Evolutionary conservation across 2,888 invertebrate species (phyloP), one percentile per base, ranked within the genome.

Genomic region (Achlya flavicornis): DNA sequence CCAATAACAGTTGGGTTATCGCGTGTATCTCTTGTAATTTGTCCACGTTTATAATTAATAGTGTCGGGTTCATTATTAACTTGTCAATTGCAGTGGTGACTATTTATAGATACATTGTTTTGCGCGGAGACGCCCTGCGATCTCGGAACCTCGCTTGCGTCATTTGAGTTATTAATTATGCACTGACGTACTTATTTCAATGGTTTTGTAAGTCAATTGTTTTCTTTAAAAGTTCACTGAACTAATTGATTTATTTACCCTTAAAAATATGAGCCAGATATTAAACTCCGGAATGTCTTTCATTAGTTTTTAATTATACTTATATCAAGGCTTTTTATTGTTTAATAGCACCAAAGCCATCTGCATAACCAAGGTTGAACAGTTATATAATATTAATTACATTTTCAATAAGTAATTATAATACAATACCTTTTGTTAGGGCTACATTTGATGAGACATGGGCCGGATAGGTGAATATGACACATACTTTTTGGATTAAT

Each of bases 21-120:
- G 77, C 76, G 73, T 75, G 74, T 67, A 10, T 26, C n/a, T 33
- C n/a, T 19, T 67, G 67, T 66, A 74, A 79, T 79, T 78, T 79
- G 76, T 79, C 74, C 67, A 71, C 64, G 72, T 76, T 67, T 68
- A 64, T 64, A n/a, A 69, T 64, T 70, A 65, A 65, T 62, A 48
- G 58, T 57, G 58, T 60, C 64, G 62, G 62, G 63, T 61, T 57
- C 8, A 19, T 65, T 60, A 63, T 68, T 66, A 63, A 60, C 64
- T 58, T 62, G 57, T 53, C 53, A 53, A 19, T 53, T 53, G 53
- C 10, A 46, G 4, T n/a, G n/a, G 14, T 4, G 1, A 19, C 19
- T 53, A 53, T 53, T 53, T 10, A 19, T 53, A 53, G 53, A 19
- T 53, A 3, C 19, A 53, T 53, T 53, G 53, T 53, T 53, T 53